Evolutionary conservation across 2,888 invertebrate species (phyloP).

Genomic region (Pomacea canaliculata): DNA sequence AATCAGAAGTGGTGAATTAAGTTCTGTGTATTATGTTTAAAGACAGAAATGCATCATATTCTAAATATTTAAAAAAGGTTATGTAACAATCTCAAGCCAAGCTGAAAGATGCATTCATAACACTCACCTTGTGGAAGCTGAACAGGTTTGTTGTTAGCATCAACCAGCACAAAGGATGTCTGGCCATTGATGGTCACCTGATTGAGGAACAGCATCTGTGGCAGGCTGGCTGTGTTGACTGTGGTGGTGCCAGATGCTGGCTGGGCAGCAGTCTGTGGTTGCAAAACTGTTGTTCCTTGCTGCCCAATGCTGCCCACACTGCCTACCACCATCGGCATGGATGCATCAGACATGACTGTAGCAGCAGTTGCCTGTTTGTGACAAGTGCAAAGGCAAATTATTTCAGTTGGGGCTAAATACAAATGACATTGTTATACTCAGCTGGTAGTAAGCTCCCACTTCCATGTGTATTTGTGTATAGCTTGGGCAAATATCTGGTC

Average conservation of each 20-base stretch:
- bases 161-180: slow-evolving; percentile 50
- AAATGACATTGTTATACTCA: no score
- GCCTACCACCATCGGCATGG: slow-evolving; percentile 32
- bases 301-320: slow-evolving; percentile 38
- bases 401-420: no score
- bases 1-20: no score
- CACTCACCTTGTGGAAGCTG: slow-evolving; percentile 59
- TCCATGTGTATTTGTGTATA: no score
- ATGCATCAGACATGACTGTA: slow-evolving; percentile 34
- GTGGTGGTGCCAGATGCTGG: slow-evolving; percentile 7
- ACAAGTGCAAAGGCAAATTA: neutral
- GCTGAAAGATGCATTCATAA: no score
- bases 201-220: slow-evolving; percentile 63
- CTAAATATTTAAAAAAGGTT: no score
- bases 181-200: slow-evolving; percentile 63
- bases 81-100: no score
- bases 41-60: no score
- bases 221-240: slow-evolving; percentile 34
- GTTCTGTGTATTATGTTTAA: no score
- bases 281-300: slow-evolving; percentile 30
- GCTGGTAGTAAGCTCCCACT: no score
- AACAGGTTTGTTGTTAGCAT: slow-evolving; percentile 62
- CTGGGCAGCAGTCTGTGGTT: slow-evolving; percentile 29
- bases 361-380: slow-evolving; percentile 5
- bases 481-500: no score